phyloP scores from a whole-genome alignment of 2,797 vertebrate species.

The Pelochelys cantorii region DNA sequence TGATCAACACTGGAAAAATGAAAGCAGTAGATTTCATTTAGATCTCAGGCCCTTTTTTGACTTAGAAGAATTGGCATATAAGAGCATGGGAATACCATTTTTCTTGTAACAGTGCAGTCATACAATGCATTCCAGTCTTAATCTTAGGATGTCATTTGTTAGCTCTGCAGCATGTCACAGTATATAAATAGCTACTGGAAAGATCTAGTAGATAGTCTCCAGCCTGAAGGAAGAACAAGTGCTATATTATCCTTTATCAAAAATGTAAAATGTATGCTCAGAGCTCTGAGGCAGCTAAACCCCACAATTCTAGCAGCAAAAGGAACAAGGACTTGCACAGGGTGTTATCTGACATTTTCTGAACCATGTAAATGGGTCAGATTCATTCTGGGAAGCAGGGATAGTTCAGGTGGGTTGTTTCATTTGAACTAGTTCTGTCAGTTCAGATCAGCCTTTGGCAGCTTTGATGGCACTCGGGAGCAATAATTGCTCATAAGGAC shows the following conservation, averaged over 20 bases:
- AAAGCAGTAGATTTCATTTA: not conserved
- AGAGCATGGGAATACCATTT: not conserved
- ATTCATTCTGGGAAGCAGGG: not conserved
- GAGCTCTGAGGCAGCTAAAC: too few relatives aligned
- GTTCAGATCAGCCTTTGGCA: not conserved
- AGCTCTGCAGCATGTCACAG: not conserved
- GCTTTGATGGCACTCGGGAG: not conserved
- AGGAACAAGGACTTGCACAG: not conserved
- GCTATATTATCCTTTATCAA: not conserved
- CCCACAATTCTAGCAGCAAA: too few relatives aligned
- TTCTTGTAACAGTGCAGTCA: not conserved
- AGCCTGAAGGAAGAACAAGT: rapidly evolving
- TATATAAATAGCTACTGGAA: not conserved
- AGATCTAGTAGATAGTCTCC: not conserved
- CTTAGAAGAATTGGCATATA: not conserved
- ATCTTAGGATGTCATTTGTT: not conserved
- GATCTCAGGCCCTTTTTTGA: not conserved
- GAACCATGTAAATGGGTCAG: not conserved
- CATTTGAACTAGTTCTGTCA: not conserved
- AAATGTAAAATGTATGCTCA: not conserved
- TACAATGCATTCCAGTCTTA: not conserved
- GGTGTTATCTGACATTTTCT: not conserved
- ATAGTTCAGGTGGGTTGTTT: not conserved
- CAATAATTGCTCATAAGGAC: not conserved
- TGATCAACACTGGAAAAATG: not conserved